Base-by-base conservation (phyloP, 2,888 invertebrate species). In the Noctua fimbriata region DNA sequence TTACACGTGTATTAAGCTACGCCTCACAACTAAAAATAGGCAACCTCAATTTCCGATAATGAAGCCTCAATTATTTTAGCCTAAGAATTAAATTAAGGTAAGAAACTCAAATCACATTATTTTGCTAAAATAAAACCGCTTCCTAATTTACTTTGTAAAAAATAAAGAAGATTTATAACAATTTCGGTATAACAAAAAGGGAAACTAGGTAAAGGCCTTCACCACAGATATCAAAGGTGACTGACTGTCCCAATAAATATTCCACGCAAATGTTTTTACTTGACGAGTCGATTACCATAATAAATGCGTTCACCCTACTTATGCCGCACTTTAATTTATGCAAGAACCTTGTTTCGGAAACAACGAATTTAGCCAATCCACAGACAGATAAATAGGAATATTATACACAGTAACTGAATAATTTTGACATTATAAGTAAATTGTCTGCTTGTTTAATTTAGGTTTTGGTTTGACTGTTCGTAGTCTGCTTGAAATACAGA, bases 241-340 rank as follows among this genome's bases (percentile, higher is more conserved):
- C 78, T 36, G 32, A 7, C 78, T 6, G 28, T 74, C 14, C 78
- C 78, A 82, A 82, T 87, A 88, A 81, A 88, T 88, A 82, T 55
- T 69, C 69, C 66, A 74, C 52, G 67, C 69, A 21, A 83, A 76
- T 76, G 80, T 85, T 83, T 87, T 89, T 82, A 84, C 81, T 82
- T 72, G 71, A 83, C 69, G 76, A 79, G 78, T 73, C 75, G 49
- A 88, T 88, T 89, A 84, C 67, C 82, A 88, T 88, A 89, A 82
- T 86, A 84, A 88, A 88, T 80, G 74, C 76, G 78, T 81, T 78
- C 70, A 85, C 74, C 78, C 79, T 88, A 89, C 88, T 89, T 88
- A 87, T 49, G 63, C 78, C 71, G 3, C 69, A 74, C 73, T 83
- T 84, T 89, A 88, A 88, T 88, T 88, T 89, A 88, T 88, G 81